Percentiles rank a stretch among this genome's conserved stretches.
These are phyloP conservation scores for Solenopsis fugax DNA, from an alignment of 1,140 invertebrate genomes.

Conservation along the genomic window DNA sequence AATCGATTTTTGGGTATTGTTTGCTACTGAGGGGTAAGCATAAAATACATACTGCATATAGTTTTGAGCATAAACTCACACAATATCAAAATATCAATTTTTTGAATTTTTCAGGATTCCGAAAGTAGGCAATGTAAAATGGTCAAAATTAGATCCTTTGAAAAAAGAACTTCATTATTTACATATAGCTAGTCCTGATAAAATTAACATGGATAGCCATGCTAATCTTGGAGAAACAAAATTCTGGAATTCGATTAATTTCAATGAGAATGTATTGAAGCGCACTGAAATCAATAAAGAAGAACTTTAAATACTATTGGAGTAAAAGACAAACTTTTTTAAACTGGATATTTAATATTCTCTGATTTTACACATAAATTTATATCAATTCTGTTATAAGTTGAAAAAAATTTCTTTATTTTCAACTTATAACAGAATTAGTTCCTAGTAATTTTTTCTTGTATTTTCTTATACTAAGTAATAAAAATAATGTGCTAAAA, in stretches of 20 bases:
- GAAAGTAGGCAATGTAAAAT: constrained; percentile 75
- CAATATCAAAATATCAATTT: neutral
- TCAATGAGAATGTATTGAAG: constrained; percentile 85
- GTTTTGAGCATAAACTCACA: neutral
- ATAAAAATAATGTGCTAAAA: no score
- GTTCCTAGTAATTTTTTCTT: no score
- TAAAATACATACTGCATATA: constrained; percentile 25
- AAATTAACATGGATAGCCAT: constrained; percentile 83
- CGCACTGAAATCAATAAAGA: neutral
- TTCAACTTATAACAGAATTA: no score
- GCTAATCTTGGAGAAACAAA: constrained; percentile 86
- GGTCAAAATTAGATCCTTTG: constrained; percentile 80
- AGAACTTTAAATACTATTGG: neutral
- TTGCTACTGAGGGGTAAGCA: constrained; percentile 87
- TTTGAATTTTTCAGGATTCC: constrained; percentile 79
- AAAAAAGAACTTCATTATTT: constrained; percentile 86
- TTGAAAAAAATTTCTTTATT: no score
- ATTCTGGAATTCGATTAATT: constrained; percentile 88
- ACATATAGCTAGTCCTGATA: constrained; percentile 85
- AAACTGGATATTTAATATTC: neutral
- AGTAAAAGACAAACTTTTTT: neutral
- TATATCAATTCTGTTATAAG: neutral
- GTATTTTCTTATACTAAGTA: no score
- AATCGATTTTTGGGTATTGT: constrained; percentile 87
- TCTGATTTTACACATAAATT: neutral